Evolutionary conservation across 2,113 vertebrate genomes (phyloP), one percentile per base, ranked within the genome.

Genomic region (Phalacrocorax carbo): DNA sequence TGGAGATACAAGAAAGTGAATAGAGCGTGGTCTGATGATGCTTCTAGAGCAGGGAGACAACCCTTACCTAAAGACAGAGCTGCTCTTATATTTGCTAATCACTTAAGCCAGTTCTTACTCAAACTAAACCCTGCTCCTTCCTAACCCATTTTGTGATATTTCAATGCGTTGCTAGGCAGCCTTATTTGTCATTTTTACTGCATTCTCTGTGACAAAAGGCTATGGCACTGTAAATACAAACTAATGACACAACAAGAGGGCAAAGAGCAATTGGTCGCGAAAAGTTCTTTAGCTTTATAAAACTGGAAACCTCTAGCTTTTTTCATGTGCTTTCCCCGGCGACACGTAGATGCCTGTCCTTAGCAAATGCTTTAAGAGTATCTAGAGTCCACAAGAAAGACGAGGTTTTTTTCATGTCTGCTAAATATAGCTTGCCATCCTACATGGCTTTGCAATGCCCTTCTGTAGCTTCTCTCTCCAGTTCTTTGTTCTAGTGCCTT

Each of bases 91-190:
- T 89, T 95, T 96, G 58, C 62, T 55, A 34, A 38, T 17, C 58
- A n/a, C 57, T 90, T 87, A 72, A 85, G 42, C 58, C 79, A 13
- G 14, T 90, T 79, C 52, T 69, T 94, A 69, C 4, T 95, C 85
- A 90, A 77, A 89, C 72, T 92, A 91, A 86, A 91, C 88, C 78
- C 95, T 95, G 81, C 54, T 93, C 77, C 46, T 89, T 96, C 78
- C 66, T 87, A 87, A 62, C 10, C 46, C 25, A 2, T 82, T 70
- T 36, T 62, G 46, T 88, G 52, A 30, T 77, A 86, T 84, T 88
- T 95, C 78, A 55, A 40, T 21, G 26, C 77, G 84, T 93, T 91
- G 62, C 84, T 72, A 51, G 81, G 73, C 61, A 94, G 77, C 51
- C 29, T 68, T 82, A 40, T 72, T 95, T 91, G 58, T 81, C 3